A percentile compares a stretch with the other conserved stretches of the same genome.
Evolutionary conservation across 1,140 invertebrate genomes (phyloP).

Genomic region (Bombus pyrosoma): DNA sequence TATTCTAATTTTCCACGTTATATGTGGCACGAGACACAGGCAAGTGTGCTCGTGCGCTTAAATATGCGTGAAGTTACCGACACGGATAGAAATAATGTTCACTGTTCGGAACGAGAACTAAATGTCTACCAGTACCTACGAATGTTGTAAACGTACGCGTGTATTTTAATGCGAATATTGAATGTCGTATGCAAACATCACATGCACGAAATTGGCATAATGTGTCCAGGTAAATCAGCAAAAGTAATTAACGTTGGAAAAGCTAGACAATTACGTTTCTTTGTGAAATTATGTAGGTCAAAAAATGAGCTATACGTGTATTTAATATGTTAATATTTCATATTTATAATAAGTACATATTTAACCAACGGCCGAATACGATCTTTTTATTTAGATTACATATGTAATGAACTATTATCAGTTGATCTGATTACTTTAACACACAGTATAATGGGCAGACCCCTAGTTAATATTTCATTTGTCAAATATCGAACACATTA

Average conservation of each 20-base stretch:
- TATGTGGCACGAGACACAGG: not conserved
- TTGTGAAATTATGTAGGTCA: not conserved
- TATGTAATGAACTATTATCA: not conserved
- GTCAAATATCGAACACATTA: not conserved
- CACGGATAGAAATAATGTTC: not conserved
- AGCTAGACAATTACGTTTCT: not conserved
- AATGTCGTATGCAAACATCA: not conserved
- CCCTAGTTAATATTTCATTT: not conserved
- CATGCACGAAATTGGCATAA: not conserved
- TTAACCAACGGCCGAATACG: not conserved
- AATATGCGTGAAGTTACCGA: not conserved
- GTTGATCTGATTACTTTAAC: not conserved
- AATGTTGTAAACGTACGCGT: not conserved
- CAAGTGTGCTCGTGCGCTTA: not conserved
- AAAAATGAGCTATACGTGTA: not conserved
- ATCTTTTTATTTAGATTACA: not conserved
- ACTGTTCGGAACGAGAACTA: not conserved
- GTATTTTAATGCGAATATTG: not conserved
- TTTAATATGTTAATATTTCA: not conserved
- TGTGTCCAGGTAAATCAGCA: too few relatives aligned
- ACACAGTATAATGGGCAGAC: too few relatives aligned
- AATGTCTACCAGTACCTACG: not conserved
- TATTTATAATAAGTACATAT: too few relatives aligned
- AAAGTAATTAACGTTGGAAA: not conserved
- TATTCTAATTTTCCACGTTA: not conserved